Evolutionary conservation across 2,113 vertebrate genomes (phyloP).

Genomic region (Albula glossodonta): DNA sequence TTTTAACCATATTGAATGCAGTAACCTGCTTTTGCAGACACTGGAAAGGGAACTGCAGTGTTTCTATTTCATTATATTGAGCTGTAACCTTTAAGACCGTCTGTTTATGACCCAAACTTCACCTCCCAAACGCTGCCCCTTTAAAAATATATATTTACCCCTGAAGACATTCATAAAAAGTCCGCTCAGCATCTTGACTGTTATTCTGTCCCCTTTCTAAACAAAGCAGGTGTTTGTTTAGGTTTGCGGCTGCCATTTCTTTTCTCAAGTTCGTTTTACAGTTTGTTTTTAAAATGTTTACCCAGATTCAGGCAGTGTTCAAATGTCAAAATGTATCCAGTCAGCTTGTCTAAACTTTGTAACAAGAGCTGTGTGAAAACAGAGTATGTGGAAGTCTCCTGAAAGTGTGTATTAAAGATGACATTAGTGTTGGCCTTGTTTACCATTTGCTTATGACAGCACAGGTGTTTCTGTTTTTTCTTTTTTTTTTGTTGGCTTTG

Average conservation of each 20-base stretch:
- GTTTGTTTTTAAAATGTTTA: background rate
- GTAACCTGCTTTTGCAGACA: no score
- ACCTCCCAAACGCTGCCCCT: no score
- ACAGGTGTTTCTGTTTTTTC: constrained; percentile 24
- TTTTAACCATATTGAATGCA: no score
- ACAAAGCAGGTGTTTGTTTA: background rate
- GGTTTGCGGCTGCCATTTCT: background rate
- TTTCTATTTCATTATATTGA: no score
- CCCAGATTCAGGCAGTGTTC: background rate
- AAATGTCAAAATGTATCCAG: background rate
- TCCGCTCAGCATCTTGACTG: background rate
- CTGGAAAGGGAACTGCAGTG: no score
- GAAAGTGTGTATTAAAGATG: background rate
- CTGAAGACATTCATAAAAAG: background rate
- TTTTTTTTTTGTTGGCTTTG: background rate
- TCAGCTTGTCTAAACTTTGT: background rate
- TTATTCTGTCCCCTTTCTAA: background rate
- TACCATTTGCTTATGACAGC: constrained; percentile 17
- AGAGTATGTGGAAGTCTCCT: background rate
- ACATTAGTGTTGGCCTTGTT: constrained; percentile 11
- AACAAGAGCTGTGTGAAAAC: background rate
- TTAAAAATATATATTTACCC: background rate
- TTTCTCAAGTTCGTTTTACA: background rate
- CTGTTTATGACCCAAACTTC: no score
- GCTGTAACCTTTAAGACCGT: no score